Conservation (phyloP, 2,888 invertebrate genomes). For the Dusona sp. region DNA sequence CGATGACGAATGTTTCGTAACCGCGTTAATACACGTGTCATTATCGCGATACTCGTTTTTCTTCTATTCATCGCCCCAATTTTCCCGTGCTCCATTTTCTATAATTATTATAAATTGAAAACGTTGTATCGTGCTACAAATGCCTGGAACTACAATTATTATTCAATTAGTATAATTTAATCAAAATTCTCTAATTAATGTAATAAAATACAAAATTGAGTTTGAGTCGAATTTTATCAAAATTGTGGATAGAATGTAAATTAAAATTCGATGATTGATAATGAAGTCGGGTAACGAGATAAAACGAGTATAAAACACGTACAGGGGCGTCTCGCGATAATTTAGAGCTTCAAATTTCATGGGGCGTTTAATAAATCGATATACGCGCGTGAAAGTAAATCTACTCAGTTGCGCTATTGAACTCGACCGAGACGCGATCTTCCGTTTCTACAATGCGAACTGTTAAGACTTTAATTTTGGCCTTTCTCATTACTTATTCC, state of each 20-base stretch:
- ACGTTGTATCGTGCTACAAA: not conserved
- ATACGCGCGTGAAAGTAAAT: not conserved
- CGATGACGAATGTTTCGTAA: constrained; percentile 59
- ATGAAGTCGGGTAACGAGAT: not conserved
- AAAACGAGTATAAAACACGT: not conserved
- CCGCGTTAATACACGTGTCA: constrained; percentile 27
- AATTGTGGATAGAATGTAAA: not conserved
- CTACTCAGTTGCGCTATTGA: constrained; percentile 2
- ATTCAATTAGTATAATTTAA: not conserved
- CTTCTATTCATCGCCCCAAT: constrained; percentile 3
- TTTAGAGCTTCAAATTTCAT: constrained; percentile 22
- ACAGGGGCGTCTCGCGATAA: constrained; percentile 25
- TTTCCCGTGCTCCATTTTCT: not conserved
- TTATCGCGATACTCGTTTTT: constrained; percentile 39
- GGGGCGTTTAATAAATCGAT: constrained; percentile 32
- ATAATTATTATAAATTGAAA: not conserved
- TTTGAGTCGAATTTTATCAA: not conserved
- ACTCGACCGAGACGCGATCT: not conserved
- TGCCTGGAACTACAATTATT: not conserved
- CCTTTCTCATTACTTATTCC: not conserved
- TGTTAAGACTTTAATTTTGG: not conserved
- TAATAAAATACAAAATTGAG: not conserved
- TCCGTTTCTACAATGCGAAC: not conserved
- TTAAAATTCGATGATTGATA: not conserved
- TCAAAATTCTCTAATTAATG: not conserved